Evolutionary conservation across 2,113 vertebrate genomes (phyloP).

Genomic region (Calidris pygmaea): DNA sequence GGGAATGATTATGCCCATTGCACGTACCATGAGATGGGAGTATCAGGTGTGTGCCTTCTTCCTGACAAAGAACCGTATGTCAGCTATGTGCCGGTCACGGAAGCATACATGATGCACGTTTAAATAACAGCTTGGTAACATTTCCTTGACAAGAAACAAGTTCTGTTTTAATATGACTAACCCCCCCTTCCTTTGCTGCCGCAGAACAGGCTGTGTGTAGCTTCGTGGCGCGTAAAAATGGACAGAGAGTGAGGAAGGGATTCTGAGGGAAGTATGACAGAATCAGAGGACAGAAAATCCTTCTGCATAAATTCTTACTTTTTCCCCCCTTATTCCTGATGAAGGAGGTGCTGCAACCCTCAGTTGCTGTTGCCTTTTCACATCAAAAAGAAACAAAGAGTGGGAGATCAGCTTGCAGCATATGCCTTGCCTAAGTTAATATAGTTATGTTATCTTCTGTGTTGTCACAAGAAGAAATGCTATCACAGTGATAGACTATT

Average conservation of each 20-base stretch:
- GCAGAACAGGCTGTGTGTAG: neutral
- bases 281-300: neutral
- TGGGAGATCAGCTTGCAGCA: neutral
- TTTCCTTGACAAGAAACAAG: neutral
- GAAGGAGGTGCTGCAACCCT: neutral
- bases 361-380: neutral
- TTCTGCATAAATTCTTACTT: neutral
- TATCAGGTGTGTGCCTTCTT: neutral
- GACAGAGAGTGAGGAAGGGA: neutral
- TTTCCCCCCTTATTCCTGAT: neutral
- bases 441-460: neutral
- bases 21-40: neutral
- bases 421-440: neutral
- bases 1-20: neutral
- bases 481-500: neutral
- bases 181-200: neutral
- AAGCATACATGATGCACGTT: neutral
- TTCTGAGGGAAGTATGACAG: neutral
- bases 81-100: neutral
- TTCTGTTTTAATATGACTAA: neutral
- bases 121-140: neutral
- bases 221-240: neutral
- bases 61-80: neutral
- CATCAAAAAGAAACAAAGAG: neutral
- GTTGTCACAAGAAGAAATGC: neutral